A percentile compares a stretch with the other conserved stretches of the same genome.
Conservation (phyloP, 2,888 invertebrate species). For the Iselma pallidipennis region DNA sequence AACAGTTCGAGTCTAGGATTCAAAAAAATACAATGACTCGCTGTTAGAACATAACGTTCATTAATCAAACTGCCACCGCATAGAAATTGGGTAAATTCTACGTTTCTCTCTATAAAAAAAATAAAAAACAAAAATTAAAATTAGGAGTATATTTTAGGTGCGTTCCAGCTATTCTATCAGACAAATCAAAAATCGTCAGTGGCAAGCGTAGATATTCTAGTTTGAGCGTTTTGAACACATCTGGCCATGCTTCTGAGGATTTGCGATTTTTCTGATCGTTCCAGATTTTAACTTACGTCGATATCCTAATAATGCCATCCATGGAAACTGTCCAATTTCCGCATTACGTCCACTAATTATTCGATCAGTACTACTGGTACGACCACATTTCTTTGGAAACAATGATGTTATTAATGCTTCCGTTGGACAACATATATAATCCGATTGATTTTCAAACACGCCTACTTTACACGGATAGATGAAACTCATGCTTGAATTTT, state of each 20-base stretch:
- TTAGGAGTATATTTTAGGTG: too few relatives aligned
- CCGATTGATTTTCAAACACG: background rate
- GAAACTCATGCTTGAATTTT: background rate
- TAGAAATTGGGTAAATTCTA: slow-evolving; percentile 35
- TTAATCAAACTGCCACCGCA: slow-evolving; percentile 46
- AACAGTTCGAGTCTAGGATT: slow-evolving; percentile 35
- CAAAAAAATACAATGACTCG: slow-evolving; percentile 43
- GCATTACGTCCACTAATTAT: slow-evolving; percentile 59
- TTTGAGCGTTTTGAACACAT: too few relatives aligned
- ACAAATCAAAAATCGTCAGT: too few relatives aligned
- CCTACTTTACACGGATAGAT: background rate
- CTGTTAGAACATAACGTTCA: slow-evolving; percentile 41
- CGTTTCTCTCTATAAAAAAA: slow-evolving; percentile 14
- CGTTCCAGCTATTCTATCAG: too few relatives aligned
- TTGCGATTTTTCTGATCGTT: too few relatives aligned
- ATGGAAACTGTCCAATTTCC: slow-evolving; percentile 61
- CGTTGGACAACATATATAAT: background rate
- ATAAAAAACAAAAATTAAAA: background rate
- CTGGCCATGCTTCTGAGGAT: too few relatives aligned
- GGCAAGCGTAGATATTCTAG: too few relatives aligned
- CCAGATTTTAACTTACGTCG: slow-evolving; percentile 38
- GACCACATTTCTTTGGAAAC: background rate
- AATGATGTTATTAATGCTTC: background rate
- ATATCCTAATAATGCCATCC: slow-evolving; percentile 61
- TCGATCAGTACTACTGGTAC: slow-evolving; percentile 32